Evolutionary conservation across 2,797 vertebrate species (phyloP).

Genomic region (Xiphorhynchus erythropygius): DNA sequence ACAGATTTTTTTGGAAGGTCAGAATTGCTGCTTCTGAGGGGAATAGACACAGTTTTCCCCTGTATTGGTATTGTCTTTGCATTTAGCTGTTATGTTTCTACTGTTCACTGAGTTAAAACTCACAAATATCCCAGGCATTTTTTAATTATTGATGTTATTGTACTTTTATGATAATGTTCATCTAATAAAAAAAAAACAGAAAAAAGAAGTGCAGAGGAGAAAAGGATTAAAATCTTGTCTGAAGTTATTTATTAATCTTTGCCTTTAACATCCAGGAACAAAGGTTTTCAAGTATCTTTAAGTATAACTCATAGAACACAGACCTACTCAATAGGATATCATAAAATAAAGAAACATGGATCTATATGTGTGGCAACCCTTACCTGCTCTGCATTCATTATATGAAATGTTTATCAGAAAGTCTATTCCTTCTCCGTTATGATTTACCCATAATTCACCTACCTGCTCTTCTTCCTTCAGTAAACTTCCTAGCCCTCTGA

Average conservation of each 20-base stretch:
- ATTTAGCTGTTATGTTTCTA: neutral
- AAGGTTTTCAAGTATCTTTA: neutral
- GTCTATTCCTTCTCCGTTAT: neutral
- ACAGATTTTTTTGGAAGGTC: neutral
- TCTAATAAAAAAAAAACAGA: neutral
- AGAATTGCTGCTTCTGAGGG: neutral
- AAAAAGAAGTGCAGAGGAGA: neutral
- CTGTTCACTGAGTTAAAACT: neutral
- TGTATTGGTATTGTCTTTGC: neutral
- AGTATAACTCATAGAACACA: neutral
- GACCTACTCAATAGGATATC: neutral
- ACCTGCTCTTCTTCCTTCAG: neutral
- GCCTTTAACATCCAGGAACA: neutral
- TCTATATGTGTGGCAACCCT: neutral
- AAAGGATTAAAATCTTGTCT: neutral
- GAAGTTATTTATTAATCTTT: neutral
- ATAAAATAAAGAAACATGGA: neutral
- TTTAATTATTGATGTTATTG: neutral
- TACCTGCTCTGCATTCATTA: conserved; percentile 17
- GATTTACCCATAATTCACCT: neutral
- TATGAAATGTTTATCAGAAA: conserved; percentile 39
- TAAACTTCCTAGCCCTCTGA: neutral
- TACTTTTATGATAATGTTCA: neutral
- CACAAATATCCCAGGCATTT: neutral
- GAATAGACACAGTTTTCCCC: neutral